Conservation (phyloP, 2,113 vertebrate species). For the Campylomormyrus numenius region DNA sequence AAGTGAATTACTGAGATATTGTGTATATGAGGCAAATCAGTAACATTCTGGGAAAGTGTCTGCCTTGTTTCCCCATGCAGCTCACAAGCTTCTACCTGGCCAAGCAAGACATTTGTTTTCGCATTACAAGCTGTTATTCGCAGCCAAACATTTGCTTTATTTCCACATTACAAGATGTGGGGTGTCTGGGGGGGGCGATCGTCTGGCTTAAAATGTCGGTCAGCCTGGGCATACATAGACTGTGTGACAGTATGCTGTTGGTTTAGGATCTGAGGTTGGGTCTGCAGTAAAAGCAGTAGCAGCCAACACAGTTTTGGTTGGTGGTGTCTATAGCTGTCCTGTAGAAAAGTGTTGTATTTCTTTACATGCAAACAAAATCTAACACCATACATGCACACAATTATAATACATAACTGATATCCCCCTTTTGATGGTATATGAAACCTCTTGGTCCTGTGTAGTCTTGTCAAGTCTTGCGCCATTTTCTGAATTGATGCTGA, state of each 20-base stretch:
- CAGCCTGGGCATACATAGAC: neutral
- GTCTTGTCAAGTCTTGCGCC: neutral
- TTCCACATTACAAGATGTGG: neutral
- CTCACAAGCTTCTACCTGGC: neutral
- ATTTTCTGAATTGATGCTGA: neutral
- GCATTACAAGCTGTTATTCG: neutral
- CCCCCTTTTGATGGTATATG: neutral
- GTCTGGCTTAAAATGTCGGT: neutral
- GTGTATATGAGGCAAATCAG: neutral
- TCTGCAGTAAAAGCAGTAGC: neutral
- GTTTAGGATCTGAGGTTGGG: neutral
- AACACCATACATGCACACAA: neutral
- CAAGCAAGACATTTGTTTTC: neutral
- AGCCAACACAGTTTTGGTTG: neutral
- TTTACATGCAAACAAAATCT: neutral
- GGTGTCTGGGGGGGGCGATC: neutral
- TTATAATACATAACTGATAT: neutral
- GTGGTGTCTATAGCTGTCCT: neutral
- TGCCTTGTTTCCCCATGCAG: neutral
- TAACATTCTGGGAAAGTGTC: neutral
- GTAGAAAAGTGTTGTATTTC: neutral
- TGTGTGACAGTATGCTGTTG: neutral
- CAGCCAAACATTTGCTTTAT: neutral
- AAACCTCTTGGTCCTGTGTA: neutral
- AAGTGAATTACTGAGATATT: neutral